phyloP scores from a whole-genome alignment of 2,888 invertebrate genomes.

The Drosophila multiciliata region DNA sequence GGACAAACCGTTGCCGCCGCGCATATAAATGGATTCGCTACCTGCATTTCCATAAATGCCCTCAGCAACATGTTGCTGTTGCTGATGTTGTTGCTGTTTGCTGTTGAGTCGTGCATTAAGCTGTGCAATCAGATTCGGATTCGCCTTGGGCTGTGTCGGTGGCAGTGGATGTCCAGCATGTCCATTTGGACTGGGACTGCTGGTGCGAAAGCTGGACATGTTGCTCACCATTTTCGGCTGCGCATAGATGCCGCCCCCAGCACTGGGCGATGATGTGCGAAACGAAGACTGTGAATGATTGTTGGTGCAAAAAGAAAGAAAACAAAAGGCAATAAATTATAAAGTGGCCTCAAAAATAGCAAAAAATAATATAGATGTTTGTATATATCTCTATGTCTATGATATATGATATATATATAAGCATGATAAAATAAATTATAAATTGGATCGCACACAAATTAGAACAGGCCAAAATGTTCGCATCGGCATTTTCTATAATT shows the following conservation, averaged over 20 bases:
- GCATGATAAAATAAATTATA: background rate
- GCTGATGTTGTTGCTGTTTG: slow-evolving; percentile 78
- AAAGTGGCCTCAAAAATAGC: slow-evolving; percentile 22
- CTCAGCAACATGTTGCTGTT: slow-evolving; percentile 69
- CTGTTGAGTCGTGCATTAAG: slow-evolving; percentile 84
- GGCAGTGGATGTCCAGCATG: slow-evolving; percentile 73
- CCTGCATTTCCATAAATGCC: slow-evolving; percentile 79
- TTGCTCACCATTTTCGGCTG: slow-evolving; percentile 84
- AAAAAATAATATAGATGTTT: slow-evolving; percentile 6
- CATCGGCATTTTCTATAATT: background rate
- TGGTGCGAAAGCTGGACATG: slow-evolving; percentile 85
- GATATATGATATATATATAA: background rate
- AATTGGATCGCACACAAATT: background rate
- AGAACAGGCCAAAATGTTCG: background rate
- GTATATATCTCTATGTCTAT: slow-evolving; percentile 1
- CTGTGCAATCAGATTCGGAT: slow-evolving; percentile 85
- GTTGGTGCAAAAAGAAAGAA: slow-evolving; percentile 33
- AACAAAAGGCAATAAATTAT: slow-evolving; percentile 57
- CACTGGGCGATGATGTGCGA: slow-evolving; percentile 83
- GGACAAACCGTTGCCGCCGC: slow-evolving; percentile 59
- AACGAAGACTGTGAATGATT: slow-evolving; percentile 81
- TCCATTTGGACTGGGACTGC: slow-evolving; percentile 83
- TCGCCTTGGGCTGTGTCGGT: slow-evolving; percentile 84
- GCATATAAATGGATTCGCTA: slow-evolving; percentile 68
- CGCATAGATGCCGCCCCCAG: slow-evolving; percentile 82